These are phyloP conservation scores for Phaedon cochleariae DNA, from an alignment of 2,888 invertebrate species.

Conservation along the genomic window DNA sequence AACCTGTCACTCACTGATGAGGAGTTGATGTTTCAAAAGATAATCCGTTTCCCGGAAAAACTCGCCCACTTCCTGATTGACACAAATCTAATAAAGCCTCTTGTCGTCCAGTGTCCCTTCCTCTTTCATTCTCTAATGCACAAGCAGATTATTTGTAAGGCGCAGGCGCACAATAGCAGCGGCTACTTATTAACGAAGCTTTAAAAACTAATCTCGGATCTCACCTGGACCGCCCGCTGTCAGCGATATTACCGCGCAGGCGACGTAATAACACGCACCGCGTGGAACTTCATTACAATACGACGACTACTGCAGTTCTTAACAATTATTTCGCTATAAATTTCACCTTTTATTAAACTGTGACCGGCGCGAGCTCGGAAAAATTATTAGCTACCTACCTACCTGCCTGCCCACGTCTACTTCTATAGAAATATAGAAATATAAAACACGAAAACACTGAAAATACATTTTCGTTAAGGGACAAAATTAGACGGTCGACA, in stretches of 20 bases:
- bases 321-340: conserved; percentile 21
- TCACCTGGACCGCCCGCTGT: conserved; percentile 52
- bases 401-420: too few relatives aligned
- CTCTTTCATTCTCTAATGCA: too few relatives aligned
- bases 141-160: conserved; percentile 10
- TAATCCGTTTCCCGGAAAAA: not conserved
- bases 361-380: not conserved
- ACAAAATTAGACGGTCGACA: too few relatives aligned
- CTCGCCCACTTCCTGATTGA: not conserved
- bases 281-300: conserved; percentile 20
- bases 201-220: conserved; percentile 55
- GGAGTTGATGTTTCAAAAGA: not conserved
- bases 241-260: conserved; percentile 43
- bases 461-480: too few relatives aligned
- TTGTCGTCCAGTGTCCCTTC: too few relatives aligned
- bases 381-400: not conserved
- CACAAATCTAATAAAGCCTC: not conserved
- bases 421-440: too few relatives aligned
- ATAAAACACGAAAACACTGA: not conserved
- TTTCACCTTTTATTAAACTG: conserved; percentile 10
- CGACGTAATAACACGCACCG: conserved; percentile 33
- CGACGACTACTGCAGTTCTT: conserved; percentile 17
- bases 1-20: not conserved
- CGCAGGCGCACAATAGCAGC: conserved; percentile 33
- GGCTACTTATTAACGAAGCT: conserved; percentile 45